Evolutionary conservation across 53 echinoderm and acorn worm genomes (phyloP).

Genomic region (Luidia sarsii): DNA sequence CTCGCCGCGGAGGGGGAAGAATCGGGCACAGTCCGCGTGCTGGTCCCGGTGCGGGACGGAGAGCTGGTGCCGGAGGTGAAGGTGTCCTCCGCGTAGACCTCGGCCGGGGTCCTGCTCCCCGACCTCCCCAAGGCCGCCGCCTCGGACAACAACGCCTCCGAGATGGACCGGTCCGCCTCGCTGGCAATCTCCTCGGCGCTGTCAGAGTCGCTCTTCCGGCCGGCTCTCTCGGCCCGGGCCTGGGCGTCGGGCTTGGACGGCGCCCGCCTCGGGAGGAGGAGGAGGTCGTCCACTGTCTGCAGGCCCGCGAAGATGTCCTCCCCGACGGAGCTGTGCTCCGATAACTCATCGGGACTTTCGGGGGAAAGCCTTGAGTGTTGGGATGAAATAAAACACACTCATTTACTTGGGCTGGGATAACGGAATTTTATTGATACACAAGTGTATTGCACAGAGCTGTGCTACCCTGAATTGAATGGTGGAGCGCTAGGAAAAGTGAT

Average conservation of each 20-base stretch:
- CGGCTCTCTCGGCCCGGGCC: not conserved
- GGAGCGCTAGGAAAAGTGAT: too few relatives aligned
- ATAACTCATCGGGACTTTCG: slow-evolving; percentile 12
- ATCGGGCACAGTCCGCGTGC: slow-evolving; percentile 54
- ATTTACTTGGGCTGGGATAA: too few relatives aligned
- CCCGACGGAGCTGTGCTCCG: slow-evolving; percentile 15
- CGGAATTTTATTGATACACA: too few relatives aligned
- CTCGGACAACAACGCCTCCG: slow-evolving; percentile 15
- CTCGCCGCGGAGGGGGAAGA: slow-evolving; percentile 31
- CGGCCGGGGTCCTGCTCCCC: slow-evolving; percentile 14
- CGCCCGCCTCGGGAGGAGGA: slow-evolving; percentile 29
- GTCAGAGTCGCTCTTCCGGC: slow-evolving; percentile 57
- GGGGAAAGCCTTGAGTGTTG: too few relatives aligned
- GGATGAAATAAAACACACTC: too few relatives aligned
- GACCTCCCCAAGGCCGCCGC: slow-evolving; percentile 14
- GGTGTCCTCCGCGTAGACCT: slow-evolving; percentile 36
- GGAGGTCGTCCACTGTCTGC: slow-evolving; percentile 76
- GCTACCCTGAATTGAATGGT: too few relatives aligned
- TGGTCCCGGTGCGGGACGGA: slow-evolving; percentile 5
- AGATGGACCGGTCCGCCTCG: slow-evolving; percentile 18
- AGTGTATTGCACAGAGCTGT: too few relatives aligned
- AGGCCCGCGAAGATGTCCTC: slow-evolving; percentile 54
- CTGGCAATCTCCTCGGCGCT: slow-evolving; percentile 55
- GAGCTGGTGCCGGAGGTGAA: slow-evolving; percentile 20
- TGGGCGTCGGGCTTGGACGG: not conserved